These are phyloP conservation scores for Macrostomum lignano DNA, from an alignment of 1,140 invertebrate species.

Conservation along the genomic window DNA sequence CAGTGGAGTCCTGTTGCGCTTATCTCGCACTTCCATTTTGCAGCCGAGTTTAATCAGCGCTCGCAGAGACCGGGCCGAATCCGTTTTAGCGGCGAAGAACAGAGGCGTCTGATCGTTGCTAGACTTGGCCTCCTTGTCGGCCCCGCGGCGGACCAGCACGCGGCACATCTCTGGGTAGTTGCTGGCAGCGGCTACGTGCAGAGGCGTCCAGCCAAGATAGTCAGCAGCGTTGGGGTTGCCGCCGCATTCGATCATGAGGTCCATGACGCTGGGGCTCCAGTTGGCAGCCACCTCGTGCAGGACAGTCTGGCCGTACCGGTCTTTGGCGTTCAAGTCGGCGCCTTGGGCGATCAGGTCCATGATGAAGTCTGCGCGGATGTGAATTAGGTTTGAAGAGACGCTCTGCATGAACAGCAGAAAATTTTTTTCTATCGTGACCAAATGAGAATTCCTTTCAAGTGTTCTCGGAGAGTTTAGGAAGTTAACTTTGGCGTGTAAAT, in stretches of 20 bases:
- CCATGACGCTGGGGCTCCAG: slow-evolving; percentile 18
- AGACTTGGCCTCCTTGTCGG: too few species aligned
- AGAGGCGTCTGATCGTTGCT: slow-evolving; percentile 23
- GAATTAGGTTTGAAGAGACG: too few species aligned
- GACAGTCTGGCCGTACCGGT: slow-evolving; percentile 18
- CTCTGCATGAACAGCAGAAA: too few species aligned
- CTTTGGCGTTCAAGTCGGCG: slow-evolving; percentile 16
- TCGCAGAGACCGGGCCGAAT: slow-evolving; percentile 15
- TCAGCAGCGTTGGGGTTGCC: too few species aligned
- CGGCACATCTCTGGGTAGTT: slow-evolving; percentile 18
- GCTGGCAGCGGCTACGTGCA: slow-evolving; percentile 21
- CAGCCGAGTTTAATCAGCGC: slow-evolving; percentile 13
- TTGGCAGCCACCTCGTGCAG: slow-evolving; percentile 19
- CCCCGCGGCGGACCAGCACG: slow-evolving; percentile 14
- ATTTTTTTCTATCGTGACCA: too few species aligned
- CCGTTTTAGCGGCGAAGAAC: slow-evolving; percentile 20
- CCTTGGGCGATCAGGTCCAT: slow-evolving; percentile 13
- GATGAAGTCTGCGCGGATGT: too few species aligned
- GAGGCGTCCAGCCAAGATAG: slow-evolving; percentile 15
- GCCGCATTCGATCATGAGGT: slow-evolving; percentile 14
- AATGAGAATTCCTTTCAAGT: too few species aligned
- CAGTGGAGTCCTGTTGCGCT: slow-evolving; percentile 19
- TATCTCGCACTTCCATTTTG: slow-evolving; percentile 15
- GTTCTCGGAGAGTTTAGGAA: too few species aligned
- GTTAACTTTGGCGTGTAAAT: too few species aligned